Percentiles rank a stretch among this genome's conserved stretches.
phyloP scores from a whole-genome alignment of 2,888 invertebrate species.

The Archaeoteleia sp. region DNA sequence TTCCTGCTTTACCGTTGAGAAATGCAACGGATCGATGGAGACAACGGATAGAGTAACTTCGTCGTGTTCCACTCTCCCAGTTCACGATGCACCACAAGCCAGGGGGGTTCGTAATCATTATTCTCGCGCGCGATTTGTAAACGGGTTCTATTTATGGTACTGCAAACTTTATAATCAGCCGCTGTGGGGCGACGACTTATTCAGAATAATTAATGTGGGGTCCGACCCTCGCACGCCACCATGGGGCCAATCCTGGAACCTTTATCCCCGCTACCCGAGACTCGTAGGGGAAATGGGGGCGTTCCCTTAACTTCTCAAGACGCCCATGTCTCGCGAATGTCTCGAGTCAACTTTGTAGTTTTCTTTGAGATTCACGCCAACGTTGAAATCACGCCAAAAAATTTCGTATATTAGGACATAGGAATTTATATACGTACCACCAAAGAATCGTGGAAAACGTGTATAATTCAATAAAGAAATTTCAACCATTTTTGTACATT shows the following conservation, averaged over 20 bases:
- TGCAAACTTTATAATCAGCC: slow-evolving; percentile 73
- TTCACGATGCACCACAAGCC: slow-evolving; percentile 2
- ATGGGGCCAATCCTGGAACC: slow-evolving; percentile 59
- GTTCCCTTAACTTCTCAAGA: slow-evolving; percentile 47
- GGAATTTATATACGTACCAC: slow-evolving; percentile 36
- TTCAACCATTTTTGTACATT: too few relatives aligned
- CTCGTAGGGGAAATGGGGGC: slow-evolving; percentile 62
- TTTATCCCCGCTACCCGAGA: slow-evolving; percentile 53
- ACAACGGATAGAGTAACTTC: slow-evolving; percentile 42
- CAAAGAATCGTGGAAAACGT: slow-evolving; percentile 14
- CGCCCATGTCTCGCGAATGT: slow-evolving; percentile 54
- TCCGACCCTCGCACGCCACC: slow-evolving; percentile 64
- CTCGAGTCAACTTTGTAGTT: slow-evolving; percentile 30
- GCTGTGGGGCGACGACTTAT: slow-evolving; percentile 72
- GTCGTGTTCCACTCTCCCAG: slow-evolving; percentile 27
- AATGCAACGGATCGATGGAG: slow-evolving; percentile 36
- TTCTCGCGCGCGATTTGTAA: slow-evolving; percentile 68
- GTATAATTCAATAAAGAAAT: too few relatives aligned
- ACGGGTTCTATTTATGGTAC: slow-evolving; percentile 73
- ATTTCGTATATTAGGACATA: slow-evolving; percentile 27
- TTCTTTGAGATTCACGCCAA: slow-evolving; percentile 9
- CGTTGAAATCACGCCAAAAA: slow-evolving; percentile 8
- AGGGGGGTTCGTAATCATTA: slow-evolving; percentile 56
- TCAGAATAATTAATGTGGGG: slow-evolving; percentile 73
- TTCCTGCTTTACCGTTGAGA: slow-evolving; percentile 6